Evolutionary conservation across 2,113 vertebrate genomes (phyloP).

Genomic region (Mastomys coucha): DNA sequence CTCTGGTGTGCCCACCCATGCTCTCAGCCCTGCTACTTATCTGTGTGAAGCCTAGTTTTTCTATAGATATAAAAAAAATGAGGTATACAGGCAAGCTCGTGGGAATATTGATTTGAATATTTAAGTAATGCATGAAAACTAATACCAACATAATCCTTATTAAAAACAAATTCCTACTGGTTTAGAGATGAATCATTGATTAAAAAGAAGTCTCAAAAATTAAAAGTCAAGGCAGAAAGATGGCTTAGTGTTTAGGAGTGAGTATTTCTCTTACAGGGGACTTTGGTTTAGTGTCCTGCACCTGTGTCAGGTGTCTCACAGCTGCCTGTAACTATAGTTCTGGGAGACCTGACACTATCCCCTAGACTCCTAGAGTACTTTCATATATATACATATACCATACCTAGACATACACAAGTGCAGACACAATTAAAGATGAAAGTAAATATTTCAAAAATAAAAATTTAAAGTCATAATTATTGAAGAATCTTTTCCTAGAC

Average conservation of each 20-base stretch:
- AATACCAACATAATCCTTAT: background rate
- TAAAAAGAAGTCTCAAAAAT: background rate
- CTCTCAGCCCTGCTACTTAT: background rate
- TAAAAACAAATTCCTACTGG: constrained; percentile 15
- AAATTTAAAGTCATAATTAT: background rate
- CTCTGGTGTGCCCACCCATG: background rate
- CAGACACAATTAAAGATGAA: background rate
- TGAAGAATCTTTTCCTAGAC: constrained; percentile 9
- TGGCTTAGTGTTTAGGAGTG: no score
- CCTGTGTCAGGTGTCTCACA: background rate
- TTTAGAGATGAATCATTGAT: constrained; percentile 11
- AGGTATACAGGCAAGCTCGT: background rate
- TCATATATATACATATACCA: background rate
- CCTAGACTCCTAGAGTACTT: background rate
- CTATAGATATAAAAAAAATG: background rate
- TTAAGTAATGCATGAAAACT: background rate
- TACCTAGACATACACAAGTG: background rate
- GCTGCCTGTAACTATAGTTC: no score
- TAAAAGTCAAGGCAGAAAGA: background rate
- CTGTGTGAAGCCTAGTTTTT: background rate
- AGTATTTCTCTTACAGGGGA: background rate
- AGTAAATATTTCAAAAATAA: background rate
- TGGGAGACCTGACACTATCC: background rate
- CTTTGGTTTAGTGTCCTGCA: no score
- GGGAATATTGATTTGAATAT: background rate